Percentiles rank a stretch among this genome's conserved stretches.
Evolutionary conservation across 2,797 vertebrate genomes (phyloP).

Genomic region (Anas bernieri): DNA sequence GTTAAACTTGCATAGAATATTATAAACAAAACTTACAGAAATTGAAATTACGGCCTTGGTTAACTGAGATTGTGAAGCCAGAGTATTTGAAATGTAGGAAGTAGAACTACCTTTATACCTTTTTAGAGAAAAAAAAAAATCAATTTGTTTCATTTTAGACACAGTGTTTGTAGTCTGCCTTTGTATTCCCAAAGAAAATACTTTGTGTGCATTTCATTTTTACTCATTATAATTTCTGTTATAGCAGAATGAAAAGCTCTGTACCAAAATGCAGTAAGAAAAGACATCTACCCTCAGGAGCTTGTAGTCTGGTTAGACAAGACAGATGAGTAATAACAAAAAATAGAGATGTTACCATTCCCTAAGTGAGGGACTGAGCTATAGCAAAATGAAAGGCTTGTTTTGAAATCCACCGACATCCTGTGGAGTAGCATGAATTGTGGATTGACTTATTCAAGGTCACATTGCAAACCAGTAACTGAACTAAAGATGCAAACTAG

Average conservation of each 20-base stretch:
- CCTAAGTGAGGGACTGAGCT: not conserved
- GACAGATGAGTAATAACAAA: not conserved
- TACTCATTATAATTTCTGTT: conserved; percentile 6
- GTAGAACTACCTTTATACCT: not conserved
- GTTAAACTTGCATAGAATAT: not conserved
- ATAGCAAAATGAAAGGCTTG: not conserved
- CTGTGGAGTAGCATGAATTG: not conserved
- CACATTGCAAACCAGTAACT: not conserved
- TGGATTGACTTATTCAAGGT: not conserved
- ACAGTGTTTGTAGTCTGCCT: not conserved
- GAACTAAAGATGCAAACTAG: not conserved
- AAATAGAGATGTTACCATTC: not conserved
- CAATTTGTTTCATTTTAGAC: not conserved
- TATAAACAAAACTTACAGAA: not conserved
- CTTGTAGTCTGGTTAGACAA: not conserved
- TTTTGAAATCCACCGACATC: not conserved
- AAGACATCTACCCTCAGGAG: not conserved
- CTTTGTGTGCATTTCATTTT: not conserved
- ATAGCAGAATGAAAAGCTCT: conserved; percentile 3
- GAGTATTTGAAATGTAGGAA: not conserved
- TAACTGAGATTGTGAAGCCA: not conserved
- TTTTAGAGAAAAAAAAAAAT: not conserved
- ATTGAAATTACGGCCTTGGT: conserved; percentile 15
- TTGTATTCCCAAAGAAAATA: not conserved
- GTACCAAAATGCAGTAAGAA: not conserved